These are phyloP conservation scores for Cosmorhoe ocellata DNA, from an alignment of 2,888 invertebrate genomes.

Conservation along the genomic window DNA sequence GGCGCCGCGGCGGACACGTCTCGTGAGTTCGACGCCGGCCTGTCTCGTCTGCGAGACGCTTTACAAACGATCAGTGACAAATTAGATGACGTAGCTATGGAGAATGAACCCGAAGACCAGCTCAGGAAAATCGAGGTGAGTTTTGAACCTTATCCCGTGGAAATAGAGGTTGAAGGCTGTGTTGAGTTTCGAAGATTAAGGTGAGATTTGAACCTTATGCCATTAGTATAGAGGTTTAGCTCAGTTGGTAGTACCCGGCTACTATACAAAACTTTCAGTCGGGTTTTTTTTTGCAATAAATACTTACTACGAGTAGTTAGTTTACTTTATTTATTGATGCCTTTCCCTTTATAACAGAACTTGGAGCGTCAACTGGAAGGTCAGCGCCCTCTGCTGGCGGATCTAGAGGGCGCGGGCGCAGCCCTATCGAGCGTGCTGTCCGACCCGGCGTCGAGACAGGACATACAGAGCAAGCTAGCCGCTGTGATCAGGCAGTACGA, in stretches of 20 bases:
- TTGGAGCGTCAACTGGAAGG: constrained; percentile 94
- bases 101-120: constrained; percentile 93
- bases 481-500: constrained; percentile 94
- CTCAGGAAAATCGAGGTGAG: constrained; percentile 90
- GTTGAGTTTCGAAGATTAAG: no score
- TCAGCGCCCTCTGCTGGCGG: constrained; percentile 92
- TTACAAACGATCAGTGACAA: constrained; percentile 93
- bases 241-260: no score
- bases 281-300: no score
- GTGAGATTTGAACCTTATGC: no score
- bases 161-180: not conserved
- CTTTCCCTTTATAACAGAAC: constrained; percentile 63
- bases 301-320: no score
- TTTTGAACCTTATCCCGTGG: not conserved
- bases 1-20: constrained; percentile 96
- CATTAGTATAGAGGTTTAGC: no score
- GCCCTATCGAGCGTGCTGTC: constrained; percentile 93
- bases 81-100: constrained; percentile 90
- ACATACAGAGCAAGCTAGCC: constrained; percentile 93
- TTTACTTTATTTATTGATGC: no score
- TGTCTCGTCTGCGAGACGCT: constrained; percentile 92
- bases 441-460: constrained; percentile 94
- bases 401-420: constrained; percentile 94
- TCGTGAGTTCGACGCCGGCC: constrained; percentile 94
- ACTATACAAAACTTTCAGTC: no score